These are phyloP conservation scores for Pseudococcus longispinus DNA, from an alignment of 2,888 invertebrate genomes.

Conservation along the genomic window DNA sequence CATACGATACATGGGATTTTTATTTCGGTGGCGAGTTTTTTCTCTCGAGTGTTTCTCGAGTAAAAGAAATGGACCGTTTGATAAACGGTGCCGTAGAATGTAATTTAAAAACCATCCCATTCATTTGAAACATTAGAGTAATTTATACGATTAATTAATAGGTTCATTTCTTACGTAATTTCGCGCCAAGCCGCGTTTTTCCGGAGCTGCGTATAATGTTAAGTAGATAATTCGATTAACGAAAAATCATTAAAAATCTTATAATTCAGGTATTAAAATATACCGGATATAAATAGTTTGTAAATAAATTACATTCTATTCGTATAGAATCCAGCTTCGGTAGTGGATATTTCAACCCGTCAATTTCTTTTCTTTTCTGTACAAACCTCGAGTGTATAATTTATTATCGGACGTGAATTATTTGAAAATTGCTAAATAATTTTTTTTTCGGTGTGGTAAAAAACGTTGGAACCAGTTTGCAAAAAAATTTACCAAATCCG, in stretches of 20 bases:
- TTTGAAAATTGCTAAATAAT: neutral
- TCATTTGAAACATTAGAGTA: constrained; percentile 18
- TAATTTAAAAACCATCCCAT: constrained; percentile 33
- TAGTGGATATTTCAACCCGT: neutral
- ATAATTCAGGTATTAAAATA: constrained; percentile 26
- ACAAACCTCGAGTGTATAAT: neutral
- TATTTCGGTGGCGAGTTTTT: neutral
- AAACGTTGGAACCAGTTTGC: neutral
- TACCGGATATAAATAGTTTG: neutral
- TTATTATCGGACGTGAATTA: neutral
- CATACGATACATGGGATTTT: constrained; percentile 21
- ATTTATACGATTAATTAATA: constrained; percentile 46
- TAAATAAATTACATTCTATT: constrained; percentile 1
- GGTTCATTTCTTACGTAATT: neutral
- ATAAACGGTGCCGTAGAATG: constrained; percentile 29
- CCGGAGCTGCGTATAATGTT: neutral
- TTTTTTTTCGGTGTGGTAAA: neutral
- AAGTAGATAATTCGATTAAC: constrained; percentile 29
- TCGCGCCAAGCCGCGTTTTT: neutral
- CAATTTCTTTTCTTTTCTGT: neutral
- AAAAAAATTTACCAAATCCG: neutral
- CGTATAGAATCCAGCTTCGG: neutral
- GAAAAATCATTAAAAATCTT: constrained; percentile 34
- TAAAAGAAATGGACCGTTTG: constrained; percentile 20
- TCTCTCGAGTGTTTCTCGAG: neutral